Percentiles rank a stretch among this genome's conserved stretches.
These are phyloP conservation scores for Chloebia gouldiae DNA, from an alignment of 2,113 vertebrate species.

Conservation along the genomic window DNA sequence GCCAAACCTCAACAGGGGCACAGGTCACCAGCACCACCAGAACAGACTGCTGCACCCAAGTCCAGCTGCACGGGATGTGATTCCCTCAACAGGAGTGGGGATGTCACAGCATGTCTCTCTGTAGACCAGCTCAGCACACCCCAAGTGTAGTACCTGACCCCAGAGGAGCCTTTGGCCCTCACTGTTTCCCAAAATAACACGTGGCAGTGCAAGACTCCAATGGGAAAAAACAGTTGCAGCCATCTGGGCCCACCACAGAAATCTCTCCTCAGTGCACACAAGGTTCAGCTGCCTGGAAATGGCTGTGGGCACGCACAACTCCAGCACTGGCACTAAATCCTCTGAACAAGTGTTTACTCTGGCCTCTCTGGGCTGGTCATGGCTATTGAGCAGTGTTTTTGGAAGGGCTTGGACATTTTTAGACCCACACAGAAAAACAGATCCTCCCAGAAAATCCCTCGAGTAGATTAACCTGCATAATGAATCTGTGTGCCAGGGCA, in stretches of 20 bases:
- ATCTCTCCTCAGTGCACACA: fast-evolving
- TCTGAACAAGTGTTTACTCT: background rate
- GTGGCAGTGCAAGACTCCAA: fast-evolving
- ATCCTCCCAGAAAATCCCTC: background rate
- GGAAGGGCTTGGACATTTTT: background rate
- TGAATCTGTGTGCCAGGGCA: background rate
- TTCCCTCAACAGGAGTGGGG: background rate
- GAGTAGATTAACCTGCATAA: background rate
- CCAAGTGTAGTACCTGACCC: too few species aligned
- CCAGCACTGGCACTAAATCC: background rate
- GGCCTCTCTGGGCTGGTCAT: background rate
- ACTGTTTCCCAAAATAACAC: background rate
- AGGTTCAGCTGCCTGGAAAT: background rate
- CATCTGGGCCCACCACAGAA: background rate
- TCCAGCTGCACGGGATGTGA: fast-evolving
- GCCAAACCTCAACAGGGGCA: background rate
- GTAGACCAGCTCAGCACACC: background rate
- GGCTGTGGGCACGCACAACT: background rate
- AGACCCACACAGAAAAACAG: background rate
- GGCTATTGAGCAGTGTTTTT: background rate
- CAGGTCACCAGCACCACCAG: fast-evolving
- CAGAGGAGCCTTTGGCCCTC: background rate
- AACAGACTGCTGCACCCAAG: background rate
- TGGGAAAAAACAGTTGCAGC: background rate
- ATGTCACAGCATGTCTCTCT: background rate